phyloP scores from a whole-genome alignment of 2,113 vertebrate genomes.

The Anarhynchus alexandrinus region DNA sequence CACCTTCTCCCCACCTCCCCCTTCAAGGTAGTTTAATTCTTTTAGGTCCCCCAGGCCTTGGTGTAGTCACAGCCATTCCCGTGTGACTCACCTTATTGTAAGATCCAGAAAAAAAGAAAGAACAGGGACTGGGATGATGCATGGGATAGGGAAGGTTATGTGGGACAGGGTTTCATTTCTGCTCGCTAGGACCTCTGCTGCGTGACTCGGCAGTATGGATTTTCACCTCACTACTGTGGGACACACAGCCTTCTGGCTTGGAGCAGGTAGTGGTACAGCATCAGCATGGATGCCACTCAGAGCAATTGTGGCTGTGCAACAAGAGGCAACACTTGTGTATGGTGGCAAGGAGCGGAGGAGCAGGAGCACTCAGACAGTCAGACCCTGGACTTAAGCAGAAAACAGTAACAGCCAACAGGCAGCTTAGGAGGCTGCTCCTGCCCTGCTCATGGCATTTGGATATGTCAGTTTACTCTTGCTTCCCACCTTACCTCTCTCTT shows the following conservation, averaged over 20 bases:
- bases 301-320: neutral
- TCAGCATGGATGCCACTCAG: neutral
- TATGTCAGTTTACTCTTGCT: rapidly evolving
- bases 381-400: neutral
- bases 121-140: neutral
- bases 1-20: neutral
- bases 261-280: neutral
- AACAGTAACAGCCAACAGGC: neutral
- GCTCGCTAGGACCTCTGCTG: neutral
- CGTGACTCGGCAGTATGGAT: rapidly evolving
- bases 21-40: neutral
- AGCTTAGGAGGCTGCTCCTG: neutral
- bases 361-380: neutral
- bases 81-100: neutral
- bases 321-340: neutral
- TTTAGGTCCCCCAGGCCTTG: neutral
- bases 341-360: neutral
- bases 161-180: neutral
- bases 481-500: neutral
- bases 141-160: too few species aligned
- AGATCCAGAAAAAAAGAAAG: neutral
- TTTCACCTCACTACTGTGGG: neutral
- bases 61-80: neutral
- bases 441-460: neutral
- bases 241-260: neutral